These are phyloP conservation scores for Camarhynchus parvulus DNA, from an alignment of 2,113 vertebrate genomes.

Conservation along the genomic window DNA sequence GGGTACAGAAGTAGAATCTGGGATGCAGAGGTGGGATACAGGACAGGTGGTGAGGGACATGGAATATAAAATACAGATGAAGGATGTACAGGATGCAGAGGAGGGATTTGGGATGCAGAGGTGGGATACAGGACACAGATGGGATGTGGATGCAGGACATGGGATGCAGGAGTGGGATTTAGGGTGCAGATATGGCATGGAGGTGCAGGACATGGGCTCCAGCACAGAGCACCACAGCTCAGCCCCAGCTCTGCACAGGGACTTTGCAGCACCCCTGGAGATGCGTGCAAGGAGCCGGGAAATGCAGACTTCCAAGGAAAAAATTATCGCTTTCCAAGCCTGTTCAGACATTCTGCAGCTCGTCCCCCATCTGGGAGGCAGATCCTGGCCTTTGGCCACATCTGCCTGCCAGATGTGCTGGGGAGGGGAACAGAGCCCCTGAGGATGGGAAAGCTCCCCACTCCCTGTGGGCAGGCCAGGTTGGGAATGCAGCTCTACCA, in stretches of 20 bases:
- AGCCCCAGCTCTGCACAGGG: neutral
- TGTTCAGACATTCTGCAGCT: neutral
- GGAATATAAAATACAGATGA: neutral
- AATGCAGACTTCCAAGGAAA: neutral
- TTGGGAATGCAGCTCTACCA: neutral
- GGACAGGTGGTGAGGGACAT: neutral
- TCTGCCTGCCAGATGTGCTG: constrained; percentile 73
- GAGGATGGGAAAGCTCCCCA: neutral
- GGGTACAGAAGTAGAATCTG: neutral
- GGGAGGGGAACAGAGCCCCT: neutral
- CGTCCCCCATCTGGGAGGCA: constrained; percentile 70
- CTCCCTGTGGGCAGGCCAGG: neutral
- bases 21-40: neutral
- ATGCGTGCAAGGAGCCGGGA: fast-evolving
- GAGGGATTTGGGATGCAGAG: neutral
- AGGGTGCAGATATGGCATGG: neutral
- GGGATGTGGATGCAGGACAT: neutral
- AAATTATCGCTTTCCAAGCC: neutral
- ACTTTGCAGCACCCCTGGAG: neutral
- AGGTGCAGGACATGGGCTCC: neutral
- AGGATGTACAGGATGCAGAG: neutral
- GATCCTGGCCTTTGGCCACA: constrained; percentile 26
- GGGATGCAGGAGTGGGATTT: neutral
- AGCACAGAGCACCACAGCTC: fast-evolving
- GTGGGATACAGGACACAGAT: neutral